Percentiles rank a stretch among this genome's conserved stretches.
phyloP scores from a whole-genome alignment of 2,888 invertebrate genomes.

The Muscina levida region DNA sequence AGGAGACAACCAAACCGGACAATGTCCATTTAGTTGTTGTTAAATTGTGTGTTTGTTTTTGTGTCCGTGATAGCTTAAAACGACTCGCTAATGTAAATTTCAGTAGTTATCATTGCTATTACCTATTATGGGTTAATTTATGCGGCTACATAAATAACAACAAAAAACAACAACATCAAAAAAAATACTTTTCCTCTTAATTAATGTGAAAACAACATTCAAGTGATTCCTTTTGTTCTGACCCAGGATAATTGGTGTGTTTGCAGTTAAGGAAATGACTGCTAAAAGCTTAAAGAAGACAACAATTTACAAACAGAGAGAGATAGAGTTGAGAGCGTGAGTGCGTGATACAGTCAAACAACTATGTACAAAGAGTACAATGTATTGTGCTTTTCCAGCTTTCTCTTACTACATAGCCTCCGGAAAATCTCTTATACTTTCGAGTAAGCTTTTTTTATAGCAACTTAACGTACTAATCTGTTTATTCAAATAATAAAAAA shows the following conservation, averaged over 20 bases:
- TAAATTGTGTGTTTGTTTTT: background rate
- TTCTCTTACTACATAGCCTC: too few species aligned
- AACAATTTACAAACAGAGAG: background rate
- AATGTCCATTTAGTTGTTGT: constrained; percentile 11
- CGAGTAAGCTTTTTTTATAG: background rate
- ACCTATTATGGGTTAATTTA: background rate
- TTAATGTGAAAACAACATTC: constrained; percentile 21
- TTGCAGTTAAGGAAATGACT: constrained; percentile 32
- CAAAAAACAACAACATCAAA: too few species aligned
- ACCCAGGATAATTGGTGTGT: constrained; percentile 52
- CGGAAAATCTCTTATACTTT: background rate
- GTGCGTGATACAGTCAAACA: too few species aligned
- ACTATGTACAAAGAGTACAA: too few species aligned
- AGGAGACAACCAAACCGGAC: background rate
- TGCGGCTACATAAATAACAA: too few species aligned
- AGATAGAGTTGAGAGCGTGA: too few species aligned
- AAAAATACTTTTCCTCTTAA: constrained; percentile 15
- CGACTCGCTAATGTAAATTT: background rate
- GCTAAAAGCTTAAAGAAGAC: constrained; percentile 46
- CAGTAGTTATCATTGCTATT: too few species aligned
- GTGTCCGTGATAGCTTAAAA: background rate
- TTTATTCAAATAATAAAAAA: background rate
- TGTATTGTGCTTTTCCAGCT: too few species aligned
- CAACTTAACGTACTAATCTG: background rate
- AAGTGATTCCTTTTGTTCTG: constrained; percentile 45